These are phyloP conservation scores for Polydrusus pterygomalis DNA, from an alignment of 2,888 invertebrate genomes.

Conservation along the genomic window DNA sequence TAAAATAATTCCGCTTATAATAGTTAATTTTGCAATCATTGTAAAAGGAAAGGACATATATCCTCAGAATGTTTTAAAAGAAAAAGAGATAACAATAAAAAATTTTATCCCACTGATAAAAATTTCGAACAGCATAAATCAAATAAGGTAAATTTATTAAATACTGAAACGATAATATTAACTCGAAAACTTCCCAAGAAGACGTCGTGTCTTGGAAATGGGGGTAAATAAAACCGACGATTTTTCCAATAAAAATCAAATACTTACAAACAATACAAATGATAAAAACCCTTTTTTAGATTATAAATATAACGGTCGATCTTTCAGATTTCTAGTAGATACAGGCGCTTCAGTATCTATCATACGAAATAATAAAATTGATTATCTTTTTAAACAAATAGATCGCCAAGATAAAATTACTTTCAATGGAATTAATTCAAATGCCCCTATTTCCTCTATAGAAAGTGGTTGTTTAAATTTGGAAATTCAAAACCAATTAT, in stretches of 20 bases:
- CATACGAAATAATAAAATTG: not conserved
- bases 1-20: not conserved
- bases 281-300: not conserved
- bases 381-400: not conserved
- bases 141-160: not conserved
- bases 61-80: conserved; percentile 45
- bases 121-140: not conserved
- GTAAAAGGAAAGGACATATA: not conserved
- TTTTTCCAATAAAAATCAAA: not conserved
- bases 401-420: not conserved
- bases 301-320: not conserved
- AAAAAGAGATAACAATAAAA: conserved; percentile 32
- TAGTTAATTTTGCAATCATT: not conserved
- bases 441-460: conserved; percentile 1
- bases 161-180: not conserved
- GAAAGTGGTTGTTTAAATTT: not conserved
- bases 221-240: not conserved
- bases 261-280: not conserved
- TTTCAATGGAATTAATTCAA: not conserved
- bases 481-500: not conserved
- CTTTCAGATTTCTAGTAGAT: not conserved
- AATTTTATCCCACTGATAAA: not conserved
- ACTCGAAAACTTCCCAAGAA: conserved; percentile 2
- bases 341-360: not conserved
- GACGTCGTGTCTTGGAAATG: not conserved